Conservation (phyloP, 1,140 invertebrate genomes). For the Saxidomus purpurata region DNA sequence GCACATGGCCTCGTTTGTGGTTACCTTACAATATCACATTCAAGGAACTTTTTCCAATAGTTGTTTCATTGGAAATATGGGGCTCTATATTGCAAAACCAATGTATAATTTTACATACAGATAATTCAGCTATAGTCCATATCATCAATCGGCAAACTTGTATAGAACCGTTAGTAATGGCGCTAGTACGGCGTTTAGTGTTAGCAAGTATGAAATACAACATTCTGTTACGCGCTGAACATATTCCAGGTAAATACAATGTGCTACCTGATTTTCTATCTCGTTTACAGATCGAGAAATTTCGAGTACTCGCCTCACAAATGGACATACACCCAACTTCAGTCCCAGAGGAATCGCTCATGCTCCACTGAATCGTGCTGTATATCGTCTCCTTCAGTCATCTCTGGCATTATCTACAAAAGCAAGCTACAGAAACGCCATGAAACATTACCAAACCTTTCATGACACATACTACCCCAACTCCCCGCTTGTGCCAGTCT, state of each 20-base stretch:
- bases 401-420: neutral
- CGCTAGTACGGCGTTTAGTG: constrained; percentile 55
- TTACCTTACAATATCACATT: constrained; percentile 23
- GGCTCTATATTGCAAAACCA: constrained; percentile 24
- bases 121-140: constrained; percentile 59
- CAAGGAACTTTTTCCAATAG: too few species aligned
- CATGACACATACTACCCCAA: constrained; percentile 12
- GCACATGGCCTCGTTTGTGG: neutral
- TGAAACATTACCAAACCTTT: neutral
- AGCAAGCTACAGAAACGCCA: neutral
- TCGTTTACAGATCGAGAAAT: constrained; percentile 61
- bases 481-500: neutral
- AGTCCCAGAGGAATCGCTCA: too few species aligned
- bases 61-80: constrained; percentile 61
- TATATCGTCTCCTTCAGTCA: neutral
- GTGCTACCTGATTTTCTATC: constrained; percentile 56
- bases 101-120: constrained; percentile 53
- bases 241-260: constrained; percentile 61
- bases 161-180: constrained; percentile 42
- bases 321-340: constrained; percentile 42
- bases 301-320: neutral
- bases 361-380: neutral
- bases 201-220: constrained; percentile 50
- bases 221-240: constrained; percentile 48
- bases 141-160: constrained; percentile 64